A percentile compares a stretch with the other conserved stretches of the same genome.
These are phyloP conservation scores for Meda fulgida DNA, from an alignment of 2,797 vertebrate species.

Conservation along the genomic window DNA sequence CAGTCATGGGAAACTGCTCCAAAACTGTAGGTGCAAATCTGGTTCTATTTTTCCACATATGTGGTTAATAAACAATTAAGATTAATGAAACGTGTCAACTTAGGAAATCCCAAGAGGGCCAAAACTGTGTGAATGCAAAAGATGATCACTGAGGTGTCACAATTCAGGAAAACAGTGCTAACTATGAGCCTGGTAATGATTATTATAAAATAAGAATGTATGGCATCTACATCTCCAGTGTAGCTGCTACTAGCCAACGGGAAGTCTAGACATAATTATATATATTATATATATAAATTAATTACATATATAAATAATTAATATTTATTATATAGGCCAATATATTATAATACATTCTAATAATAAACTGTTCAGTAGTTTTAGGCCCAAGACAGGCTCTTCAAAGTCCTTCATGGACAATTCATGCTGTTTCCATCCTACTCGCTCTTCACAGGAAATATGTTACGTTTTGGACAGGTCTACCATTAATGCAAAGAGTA, in stretches of 20 bases:
- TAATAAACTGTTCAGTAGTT: background rate
- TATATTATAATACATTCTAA: background rate
- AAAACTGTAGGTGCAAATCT: constrained; percentile 34
- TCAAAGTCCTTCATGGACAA: background rate
- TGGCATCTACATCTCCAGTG: background rate
- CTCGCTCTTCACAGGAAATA: background rate
- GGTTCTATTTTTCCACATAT: constrained; percentile 26
- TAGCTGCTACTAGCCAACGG: background rate
- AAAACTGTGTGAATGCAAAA: constrained; percentile 3
- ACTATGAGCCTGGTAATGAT: background rate
- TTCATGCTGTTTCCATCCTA: background rate
- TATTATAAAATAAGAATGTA: background rate
- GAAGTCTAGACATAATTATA: too few relatives aligned
- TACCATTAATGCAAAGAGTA: constrained; percentile 12
- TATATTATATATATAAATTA: background rate
- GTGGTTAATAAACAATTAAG: constrained; percentile 9
- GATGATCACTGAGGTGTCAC: background rate
- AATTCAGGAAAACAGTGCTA: background rate
- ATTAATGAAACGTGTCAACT: constrained; percentile 21
- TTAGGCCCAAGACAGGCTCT: background rate
- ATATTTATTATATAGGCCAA: background rate
- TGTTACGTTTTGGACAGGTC: background rate
- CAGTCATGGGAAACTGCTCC: constrained; percentile 20
- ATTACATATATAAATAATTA: background rate
- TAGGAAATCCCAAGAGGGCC: background rate